phyloP scores from a whole-genome alignment of 2,888 invertebrate genomes.

The Julus scandinavius region DNA sequence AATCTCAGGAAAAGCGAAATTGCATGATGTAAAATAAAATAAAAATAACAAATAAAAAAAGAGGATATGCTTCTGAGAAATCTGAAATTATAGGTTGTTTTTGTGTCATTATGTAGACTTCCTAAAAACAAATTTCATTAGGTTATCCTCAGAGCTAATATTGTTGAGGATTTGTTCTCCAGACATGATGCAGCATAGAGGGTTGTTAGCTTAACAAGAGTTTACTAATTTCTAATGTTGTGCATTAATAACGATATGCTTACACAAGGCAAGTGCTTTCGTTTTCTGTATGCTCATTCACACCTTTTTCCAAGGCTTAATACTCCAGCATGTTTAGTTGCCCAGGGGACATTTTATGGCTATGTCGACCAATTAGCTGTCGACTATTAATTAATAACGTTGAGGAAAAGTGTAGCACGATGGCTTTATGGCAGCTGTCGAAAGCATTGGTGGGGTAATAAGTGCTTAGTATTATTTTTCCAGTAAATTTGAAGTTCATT shows the following conservation, averaged over 20 bases:
- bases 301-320: background rate
- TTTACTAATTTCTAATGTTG: background rate
- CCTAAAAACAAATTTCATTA: too few relatives aligned
- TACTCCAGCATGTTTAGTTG: background rate
- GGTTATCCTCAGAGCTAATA: too few relatives aligned
- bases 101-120: too few relatives aligned
- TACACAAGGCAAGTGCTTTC: background rate
- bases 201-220: background rate
- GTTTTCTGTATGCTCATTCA: background rate
- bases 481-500: too few relatives aligned
- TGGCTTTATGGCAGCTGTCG: background rate
- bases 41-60: too few relatives aligned
- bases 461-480: too few relatives aligned
- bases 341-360: background rate
- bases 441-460: too few relatives aligned
- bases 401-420: background rate
- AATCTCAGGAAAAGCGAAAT: too few relatives aligned
- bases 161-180: too few relatives aligned
- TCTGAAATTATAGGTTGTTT: background rate
- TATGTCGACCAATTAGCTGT: background rate
- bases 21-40: too few relatives aligned
- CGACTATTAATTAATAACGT: background rate
- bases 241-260: background rate
- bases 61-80: background rate
- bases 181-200: too few relatives aligned